Conservation (phyloP, 2,113 vertebrate species). For the Melozone crissalis region DNA sequence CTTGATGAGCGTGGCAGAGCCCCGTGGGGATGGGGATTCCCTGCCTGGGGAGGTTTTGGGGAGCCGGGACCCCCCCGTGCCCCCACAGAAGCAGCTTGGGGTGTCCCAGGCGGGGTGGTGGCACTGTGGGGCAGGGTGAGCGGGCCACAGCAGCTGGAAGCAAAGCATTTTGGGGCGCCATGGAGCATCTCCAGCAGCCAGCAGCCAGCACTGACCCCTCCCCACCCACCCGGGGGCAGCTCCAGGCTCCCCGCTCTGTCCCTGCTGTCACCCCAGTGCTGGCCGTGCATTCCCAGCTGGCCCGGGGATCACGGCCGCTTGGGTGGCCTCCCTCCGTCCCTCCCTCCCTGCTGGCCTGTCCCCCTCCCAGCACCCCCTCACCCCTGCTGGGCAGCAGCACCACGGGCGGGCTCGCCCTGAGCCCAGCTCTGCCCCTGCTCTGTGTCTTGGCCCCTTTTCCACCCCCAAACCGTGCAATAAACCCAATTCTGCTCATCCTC, state of each 20-base stretch:
- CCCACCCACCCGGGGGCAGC: neutral
- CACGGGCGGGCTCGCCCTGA: accelerated
- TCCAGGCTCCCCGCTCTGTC: neutral
- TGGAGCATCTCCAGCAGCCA: neutral
- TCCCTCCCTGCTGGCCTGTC: too few relatives aligned
- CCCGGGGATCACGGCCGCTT: neutral
- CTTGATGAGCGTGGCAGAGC: neutral
- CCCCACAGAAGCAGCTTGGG: accelerated
- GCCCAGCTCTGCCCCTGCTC: neutral
- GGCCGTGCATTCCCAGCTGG: neutral
- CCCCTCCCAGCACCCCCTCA: neutral
- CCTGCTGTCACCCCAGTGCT: neutral
- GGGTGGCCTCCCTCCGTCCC: neutral
- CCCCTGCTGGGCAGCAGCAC: neutral
- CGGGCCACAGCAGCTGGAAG: neutral
- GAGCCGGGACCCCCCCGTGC: neutral
- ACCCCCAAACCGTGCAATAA: neutral
- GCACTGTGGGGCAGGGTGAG: accelerated
- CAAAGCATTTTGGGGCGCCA: neutral
- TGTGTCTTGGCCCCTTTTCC: neutral
- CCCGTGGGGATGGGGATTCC: accelerated
- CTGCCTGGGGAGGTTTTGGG: neutral
- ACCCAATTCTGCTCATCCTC: neutral
- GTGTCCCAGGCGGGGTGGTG: neutral
- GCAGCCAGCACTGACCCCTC: neutral